Evolutionary conservation across 2,888 invertebrate genomes (phyloP), one percentile per base, ranked within the genome.

Genomic region (Hydraecia micacea): DNA sequence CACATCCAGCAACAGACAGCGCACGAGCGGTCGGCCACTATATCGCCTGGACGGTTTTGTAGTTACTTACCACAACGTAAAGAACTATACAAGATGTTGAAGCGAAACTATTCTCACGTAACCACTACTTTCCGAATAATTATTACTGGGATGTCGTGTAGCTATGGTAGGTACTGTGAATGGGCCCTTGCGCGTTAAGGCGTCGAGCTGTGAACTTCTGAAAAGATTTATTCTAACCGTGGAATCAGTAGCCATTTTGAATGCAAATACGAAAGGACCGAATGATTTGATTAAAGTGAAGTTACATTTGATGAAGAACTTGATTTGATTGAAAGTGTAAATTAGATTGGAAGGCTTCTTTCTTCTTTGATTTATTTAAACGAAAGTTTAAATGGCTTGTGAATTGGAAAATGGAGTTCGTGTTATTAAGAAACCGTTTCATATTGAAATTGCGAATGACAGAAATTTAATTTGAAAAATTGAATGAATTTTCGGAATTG

Each of bases 261-360:
- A 79, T 77, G 69, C n/a, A 75, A 79, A 83, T 79, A 42, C 15
- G 42, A 68, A 67, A 79, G 69, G 13, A 36, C 60, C n/a, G 58
- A 60, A 83, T 83, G 21, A 78, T 83, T 83, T 46, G 65, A 70
- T 72, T 63, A 67, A 69, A 81, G 18, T 36, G 15, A 63, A 73
- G 32, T 65, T 69, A 52, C 18, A 36, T 74, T 79, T 69, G 67
- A 77, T n/a, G 62, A 66, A 75, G 55, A 70, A 39, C 46, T 79
- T 75, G 67, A 71, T 65, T 83, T 73, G 79, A 79, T 73, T 79
- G 60, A 62, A 72, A 52, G 46, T 79, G 52, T 75, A 60, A 74
- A 75, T 72, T 68, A 68, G 69, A 67, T 77, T 69, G 60, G n/a
- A 66, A 55, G 63, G n/a, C 75, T 72, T 69, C 67, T 55, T 52